Evolutionary conservation across 2,113 vertebrate species (phyloP), one percentile per base, ranked within the genome.

Genomic region (Dascyllus trimaculatus): DNA sequence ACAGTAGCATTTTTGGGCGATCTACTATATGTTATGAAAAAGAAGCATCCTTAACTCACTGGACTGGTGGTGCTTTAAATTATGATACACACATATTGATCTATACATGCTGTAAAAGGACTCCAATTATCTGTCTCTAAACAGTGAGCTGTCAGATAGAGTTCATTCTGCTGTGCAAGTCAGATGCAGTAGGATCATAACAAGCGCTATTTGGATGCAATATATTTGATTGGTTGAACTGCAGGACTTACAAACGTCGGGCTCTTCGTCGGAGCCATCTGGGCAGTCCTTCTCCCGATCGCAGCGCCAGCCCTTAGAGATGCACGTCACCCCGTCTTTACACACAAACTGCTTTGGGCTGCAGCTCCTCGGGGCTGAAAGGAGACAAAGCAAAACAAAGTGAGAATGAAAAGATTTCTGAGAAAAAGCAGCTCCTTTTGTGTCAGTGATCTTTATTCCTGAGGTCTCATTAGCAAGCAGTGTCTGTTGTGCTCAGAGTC

Each of bases 331-430:
- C 86, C 97, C 96, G 75, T 99, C 98, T 90, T 96, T 97, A 90
- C 98, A 99, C 72, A 97, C 97, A 94, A 99, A 99, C 92, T 99
- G 98, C 94, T 97, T 99, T 4, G 98, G 96, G 94, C 96, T 99
- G 94, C 98, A 99, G 9, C 97, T 99, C 95, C 97, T 99, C 52
- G 96, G 95, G 84, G 94, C 98, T 99, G 76, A 75, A 91, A 81
- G 68, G 24, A 88, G 46, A 81, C 61, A 84, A 67, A 81, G 21
- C 53, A 76, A 75, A 75, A 66, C 54, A 65, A 63, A 46, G 22
- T 26, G 18, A 84, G 70, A 35, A 71, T 80, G 56, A 81, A 75
- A 73, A 24, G 49, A 68, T 48, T 56, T 63, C 25, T 29, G 35
- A 40, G 14, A 51, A 72, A 72, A 67, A 74, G 19, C 51, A 59